phyloP scores from a whole-genome alignment of 2,797 vertebrate species.

The Lepus townsendii region DNA sequence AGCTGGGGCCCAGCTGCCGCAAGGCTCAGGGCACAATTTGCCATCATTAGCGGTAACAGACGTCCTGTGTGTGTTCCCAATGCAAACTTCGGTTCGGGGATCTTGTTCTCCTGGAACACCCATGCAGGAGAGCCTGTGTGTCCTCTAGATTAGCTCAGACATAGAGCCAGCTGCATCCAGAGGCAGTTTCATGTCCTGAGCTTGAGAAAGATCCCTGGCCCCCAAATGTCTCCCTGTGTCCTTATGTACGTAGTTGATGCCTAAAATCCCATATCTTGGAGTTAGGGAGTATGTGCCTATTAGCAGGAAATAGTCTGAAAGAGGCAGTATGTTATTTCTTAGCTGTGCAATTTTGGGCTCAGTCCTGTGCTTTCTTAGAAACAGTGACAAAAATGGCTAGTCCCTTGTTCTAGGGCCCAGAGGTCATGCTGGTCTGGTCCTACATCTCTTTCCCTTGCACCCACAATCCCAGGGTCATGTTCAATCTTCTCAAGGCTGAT shows the following conservation, averaged over 20 bases:
- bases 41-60: not conserved
- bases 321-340: conserved; percentile 46
- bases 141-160: not conserved
- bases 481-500: not conserved
- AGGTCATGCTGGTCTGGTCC: not conserved
- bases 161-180: not conserved
- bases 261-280: not conserved
- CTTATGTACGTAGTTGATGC: not conserved
- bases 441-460: not conserved
- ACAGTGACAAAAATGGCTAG: not conserved
- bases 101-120: not conserved
- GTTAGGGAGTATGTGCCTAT: not conserved
- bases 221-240: not conserved
- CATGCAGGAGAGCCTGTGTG: not conserved
- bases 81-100: not conserved
- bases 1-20: not conserved
- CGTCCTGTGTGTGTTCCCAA: not conserved
- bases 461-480: not conserved
- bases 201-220: not conserved
- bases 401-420: not conserved
- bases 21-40: not conserved
- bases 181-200: not conserved
- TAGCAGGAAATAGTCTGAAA: not conserved
- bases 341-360: not conserved
- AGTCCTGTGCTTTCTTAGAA: not conserved